Conservation (phyloP, 2,797 vertebrate genomes). For the Florisuga fusca region DNA sequence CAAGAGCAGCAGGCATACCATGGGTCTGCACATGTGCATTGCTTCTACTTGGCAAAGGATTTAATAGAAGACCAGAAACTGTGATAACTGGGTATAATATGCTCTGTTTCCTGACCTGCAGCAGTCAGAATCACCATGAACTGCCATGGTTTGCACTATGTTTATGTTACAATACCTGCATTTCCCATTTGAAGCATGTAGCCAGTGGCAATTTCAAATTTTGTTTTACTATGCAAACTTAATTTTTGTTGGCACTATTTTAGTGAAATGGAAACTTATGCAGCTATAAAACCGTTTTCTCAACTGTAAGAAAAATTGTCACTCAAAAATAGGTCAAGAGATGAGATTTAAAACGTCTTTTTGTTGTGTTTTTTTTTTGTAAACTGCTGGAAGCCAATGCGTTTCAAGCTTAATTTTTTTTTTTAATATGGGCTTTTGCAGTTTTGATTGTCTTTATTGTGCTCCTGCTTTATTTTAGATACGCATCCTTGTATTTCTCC, state of each 20-base stretch:
- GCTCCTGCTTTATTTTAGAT: constrained; percentile 74
- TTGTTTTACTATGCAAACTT: constrained; percentile 85
- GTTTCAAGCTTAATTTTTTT: constrained; percentile 72
- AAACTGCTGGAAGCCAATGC: constrained; percentile 69
- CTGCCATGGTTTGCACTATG: constrained; percentile 94
- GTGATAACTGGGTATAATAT: constrained; percentile 82
- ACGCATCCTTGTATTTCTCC: constrained; percentile 51
- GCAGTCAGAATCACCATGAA: constrained; percentile 74
- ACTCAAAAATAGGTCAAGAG: constrained; percentile 77
- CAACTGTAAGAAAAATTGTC: constrained; percentile 79
- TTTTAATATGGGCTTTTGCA: constrained; percentile 75
- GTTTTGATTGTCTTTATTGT: constrained; percentile 65
- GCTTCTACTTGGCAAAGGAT: constrained; percentile 78
- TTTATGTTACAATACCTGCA: constrained; percentile 83
- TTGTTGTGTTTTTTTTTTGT: not conserved
- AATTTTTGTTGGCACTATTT: constrained; percentile 88
- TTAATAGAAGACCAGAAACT: constrained; percentile 88
- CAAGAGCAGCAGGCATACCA: constrained; percentile 23
- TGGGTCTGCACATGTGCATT: constrained; percentile 53
- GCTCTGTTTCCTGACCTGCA: constrained; percentile 76
- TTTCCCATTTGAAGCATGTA: constrained; percentile 87
- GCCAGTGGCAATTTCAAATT: constrained; percentile 79
- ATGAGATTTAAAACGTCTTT: constrained; percentile 60
- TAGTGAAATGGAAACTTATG: constrained; percentile 82
- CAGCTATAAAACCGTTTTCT: constrained; percentile 73